phyloP scores from a whole-genome alignment of 2,888 invertebrate genomes.

The Eupithecia tripunctaria region DNA sequence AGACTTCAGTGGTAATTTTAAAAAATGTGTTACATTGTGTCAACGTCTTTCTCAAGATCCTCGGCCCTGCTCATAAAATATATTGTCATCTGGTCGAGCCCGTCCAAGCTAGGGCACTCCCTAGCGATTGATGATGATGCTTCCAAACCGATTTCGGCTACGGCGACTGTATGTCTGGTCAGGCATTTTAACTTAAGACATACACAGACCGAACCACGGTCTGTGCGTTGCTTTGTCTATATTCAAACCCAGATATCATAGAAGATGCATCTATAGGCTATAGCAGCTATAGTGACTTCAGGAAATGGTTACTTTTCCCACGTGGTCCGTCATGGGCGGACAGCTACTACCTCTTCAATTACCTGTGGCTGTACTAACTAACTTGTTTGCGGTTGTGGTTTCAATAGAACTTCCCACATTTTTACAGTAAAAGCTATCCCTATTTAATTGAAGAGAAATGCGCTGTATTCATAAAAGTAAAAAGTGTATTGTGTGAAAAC shows the following conservation, averaged over 20 bases:
- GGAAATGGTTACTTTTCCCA: constrained; percentile 2
- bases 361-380: not conserved
- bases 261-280: not conserved
- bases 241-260: not conserved
- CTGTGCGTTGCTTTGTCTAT: not conserved
- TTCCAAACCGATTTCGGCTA: no score
- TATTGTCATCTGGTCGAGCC: not conserved
- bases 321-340: constrained; percentile 13
- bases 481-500: constrained; percentile 14
- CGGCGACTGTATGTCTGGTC: no score
- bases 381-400: constrained; percentile 32
- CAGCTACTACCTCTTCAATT: not conserved
- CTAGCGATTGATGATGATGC: no score
- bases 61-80: not conserved
- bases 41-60: not conserved
- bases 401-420: constrained; percentile 34
- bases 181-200: no score
- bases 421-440: constrained; percentile 26
- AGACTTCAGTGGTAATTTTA: no score
- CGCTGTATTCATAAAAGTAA: constrained; percentile 10
- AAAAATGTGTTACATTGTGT: no score
- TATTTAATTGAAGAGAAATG: constrained; percentile 27
- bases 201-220: no score
- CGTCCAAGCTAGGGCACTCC: not conserved
- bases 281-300: constrained; percentile 7